A percentile compares a stretch with the other conserved stretches of the same genome.
phyloP scores from a whole-genome alignment of 2,888 invertebrate genomes.

The Eurytoma californica region DNA sequence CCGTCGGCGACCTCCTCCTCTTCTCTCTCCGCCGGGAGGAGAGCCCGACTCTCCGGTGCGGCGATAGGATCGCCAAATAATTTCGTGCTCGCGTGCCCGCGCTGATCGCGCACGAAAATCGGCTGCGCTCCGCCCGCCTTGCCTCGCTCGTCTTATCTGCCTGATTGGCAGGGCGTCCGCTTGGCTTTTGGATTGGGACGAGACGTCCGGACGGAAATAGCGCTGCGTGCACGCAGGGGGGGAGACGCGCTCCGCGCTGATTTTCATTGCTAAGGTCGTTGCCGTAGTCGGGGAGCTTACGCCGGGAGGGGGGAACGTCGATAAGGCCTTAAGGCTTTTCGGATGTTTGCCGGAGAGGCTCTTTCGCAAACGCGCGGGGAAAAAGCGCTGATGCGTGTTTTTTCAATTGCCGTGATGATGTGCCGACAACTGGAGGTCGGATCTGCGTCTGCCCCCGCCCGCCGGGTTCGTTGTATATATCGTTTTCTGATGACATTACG shows the following conservation, averaged over 20 bases:
- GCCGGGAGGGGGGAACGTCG: slow-evolving; percentile 3
- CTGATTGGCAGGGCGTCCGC: slow-evolving; percentile 30
- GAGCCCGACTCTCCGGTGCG: not conserved
- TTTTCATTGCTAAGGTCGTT: not conserved
- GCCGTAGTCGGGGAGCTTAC: not conserved
- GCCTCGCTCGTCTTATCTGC: slow-evolving; percentile 15
- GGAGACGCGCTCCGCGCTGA: not conserved
- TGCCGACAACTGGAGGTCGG: not conserved
- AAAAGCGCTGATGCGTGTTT: slow-evolving; percentile 32
- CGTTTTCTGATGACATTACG: not conserved
- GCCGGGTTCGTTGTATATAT: not conserved
- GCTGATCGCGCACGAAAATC: slow-evolving; percentile 1
- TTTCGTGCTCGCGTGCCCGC: slow-evolving; percentile 24
- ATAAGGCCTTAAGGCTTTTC: slow-evolving; percentile 24
- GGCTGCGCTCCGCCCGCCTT: not conserved
- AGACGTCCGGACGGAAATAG: not conserved
- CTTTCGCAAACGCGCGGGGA: not conserved
- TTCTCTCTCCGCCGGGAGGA: not conserved
- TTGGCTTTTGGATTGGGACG: slow-evolving; percentile 14
- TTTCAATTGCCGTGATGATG: slow-evolving; percentile 35
- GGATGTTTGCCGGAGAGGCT: slow-evolving; percentile 9
- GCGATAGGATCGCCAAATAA: slow-evolving; percentile 53
- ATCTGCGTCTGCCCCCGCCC: not conserved
- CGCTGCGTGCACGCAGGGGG: not conserved
- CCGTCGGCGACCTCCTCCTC: no score